Percentiles rank a stretch among this genome's conserved stretches.
phyloP scores from a whole-genome alignment of 2,888 invertebrate genomes.

The Muscina levida region DNA sequence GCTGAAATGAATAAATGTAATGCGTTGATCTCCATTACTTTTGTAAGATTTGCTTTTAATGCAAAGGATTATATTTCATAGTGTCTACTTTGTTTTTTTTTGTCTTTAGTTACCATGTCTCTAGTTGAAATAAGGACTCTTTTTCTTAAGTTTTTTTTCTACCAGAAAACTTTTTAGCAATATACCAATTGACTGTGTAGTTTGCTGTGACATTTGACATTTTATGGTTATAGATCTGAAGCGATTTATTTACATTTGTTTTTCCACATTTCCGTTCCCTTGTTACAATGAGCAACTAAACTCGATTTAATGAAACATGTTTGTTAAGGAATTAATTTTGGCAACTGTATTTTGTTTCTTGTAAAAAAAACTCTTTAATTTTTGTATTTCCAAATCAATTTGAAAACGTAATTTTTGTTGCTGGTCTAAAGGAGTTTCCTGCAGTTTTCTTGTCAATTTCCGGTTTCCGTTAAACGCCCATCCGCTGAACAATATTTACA shows the following conservation, averaged over 20 bases:
- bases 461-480: slow-evolving; percentile 45
- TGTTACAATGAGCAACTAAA: too few species aligned
- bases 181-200: background rate
- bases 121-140: background rate
- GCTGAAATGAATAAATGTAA: background rate
- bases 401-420: slow-evolving; percentile 17
- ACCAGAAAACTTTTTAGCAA: background rate
- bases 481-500: slow-evolving; percentile 33
- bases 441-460: slow-evolving; percentile 50
- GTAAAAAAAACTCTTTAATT: too few species aligned
- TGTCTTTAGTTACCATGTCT: too few species aligned
- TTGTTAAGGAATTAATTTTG: too few species aligned
- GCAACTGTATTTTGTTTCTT: too few species aligned
- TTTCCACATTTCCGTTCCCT: slow-evolving; percentile 6
- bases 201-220: background rate
- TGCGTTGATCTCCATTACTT: background rate
- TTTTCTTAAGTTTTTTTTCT: background rate
- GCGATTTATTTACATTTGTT: slow-evolving; percentile 34
- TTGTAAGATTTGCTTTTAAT: slow-evolving; percentile 25
- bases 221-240: background rate
- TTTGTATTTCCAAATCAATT: slow-evolving; percentile 8
- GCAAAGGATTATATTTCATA: slow-evolving; percentile 40
- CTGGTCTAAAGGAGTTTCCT: slow-evolving; percentile 21
- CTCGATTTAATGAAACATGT: too few species aligned
- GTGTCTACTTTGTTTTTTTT: background rate